These are phyloP conservation scores for Pseudoatta argentina DNA, from an alignment of 1,140 invertebrate genomes.

Conservation along the genomic window DNA sequence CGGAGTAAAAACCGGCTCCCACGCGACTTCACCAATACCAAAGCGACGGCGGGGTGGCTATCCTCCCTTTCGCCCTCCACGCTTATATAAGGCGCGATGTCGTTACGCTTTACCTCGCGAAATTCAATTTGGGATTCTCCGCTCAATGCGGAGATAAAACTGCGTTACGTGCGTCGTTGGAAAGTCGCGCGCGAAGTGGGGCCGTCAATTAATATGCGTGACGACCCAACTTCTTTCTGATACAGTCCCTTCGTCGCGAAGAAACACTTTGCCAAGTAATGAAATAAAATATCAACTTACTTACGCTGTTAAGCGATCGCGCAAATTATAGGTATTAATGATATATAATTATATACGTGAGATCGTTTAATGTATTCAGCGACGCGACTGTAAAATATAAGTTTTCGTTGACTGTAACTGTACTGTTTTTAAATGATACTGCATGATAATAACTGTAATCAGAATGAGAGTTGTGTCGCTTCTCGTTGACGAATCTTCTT, in stretches of 20 bases:
- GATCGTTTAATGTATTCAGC: background rate
- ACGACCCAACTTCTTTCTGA: slow-evolving; percentile 53
- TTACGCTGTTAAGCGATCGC: background rate
- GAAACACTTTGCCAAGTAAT: background rate
- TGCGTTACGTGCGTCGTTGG: slow-evolving; percentile 50
- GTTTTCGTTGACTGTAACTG: background rate
- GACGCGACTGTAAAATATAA: background rate
- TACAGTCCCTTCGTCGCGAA: slow-evolving; percentile 16
- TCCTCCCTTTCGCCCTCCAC: background rate
- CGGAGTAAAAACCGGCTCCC: slow-evolving; percentile 68
- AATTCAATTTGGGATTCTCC: slow-evolving; percentile 63
- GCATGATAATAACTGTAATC: slow-evolving; percentile 37
- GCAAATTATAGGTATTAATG: slow-evolving; percentile 15
- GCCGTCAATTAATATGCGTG: slow-evolving; percentile 58
- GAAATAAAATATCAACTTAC: slow-evolving; percentile 1
- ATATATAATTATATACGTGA: background rate
- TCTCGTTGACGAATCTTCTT: slow-evolving; percentile 25
- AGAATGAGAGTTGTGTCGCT: slow-evolving; percentile 29
- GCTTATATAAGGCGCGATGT: slow-evolving; percentile 65
- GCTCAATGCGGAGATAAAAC: slow-evolving; percentile 63
- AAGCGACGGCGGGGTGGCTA: slow-evolving; percentile 36
- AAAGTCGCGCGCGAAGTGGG: slow-evolving; percentile 59
- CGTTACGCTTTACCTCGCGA: slow-evolving; percentile 62
- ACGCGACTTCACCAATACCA: slow-evolving; percentile 65
- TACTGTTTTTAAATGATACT: background rate